Conservation (phyloP, 2,888 invertebrate species). For the Tachina lurida region DNA sequence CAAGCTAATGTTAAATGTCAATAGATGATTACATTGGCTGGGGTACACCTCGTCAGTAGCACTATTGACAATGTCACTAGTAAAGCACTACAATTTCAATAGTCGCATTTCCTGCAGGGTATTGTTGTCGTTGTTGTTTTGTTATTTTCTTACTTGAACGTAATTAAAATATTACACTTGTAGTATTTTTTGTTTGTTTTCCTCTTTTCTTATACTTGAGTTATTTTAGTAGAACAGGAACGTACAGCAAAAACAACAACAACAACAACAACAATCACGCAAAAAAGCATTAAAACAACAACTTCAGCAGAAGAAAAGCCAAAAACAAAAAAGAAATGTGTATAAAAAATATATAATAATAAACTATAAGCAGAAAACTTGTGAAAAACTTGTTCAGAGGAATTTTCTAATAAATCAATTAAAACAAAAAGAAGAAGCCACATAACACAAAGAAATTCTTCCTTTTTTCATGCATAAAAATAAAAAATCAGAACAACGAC, state of each 20-base stretch:
- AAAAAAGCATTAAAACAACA: slow-evolving; percentile 62
- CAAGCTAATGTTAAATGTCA: no score
- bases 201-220: slow-evolving; percentile 69
- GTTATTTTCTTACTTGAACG: slow-evolving; percentile 69
- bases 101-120: no score
- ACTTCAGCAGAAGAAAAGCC: slow-evolving; percentile 46
- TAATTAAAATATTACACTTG: slow-evolving; percentile 82
- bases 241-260: slow-evolving; percentile 35
- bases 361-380: slow-evolving; percentile 58
- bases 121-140: slow-evolving; percentile 52
- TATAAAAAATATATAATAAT: slow-evolving; percentile 3
- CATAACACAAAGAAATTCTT: slow-evolving; percentile 43
- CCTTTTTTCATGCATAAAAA: slow-evolving; percentile 6
- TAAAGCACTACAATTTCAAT: no score
- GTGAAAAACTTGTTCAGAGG: slow-evolving; percentile 80
- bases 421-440: slow-evolving; percentile 59
- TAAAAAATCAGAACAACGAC: slow-evolving; percentile 31
- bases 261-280: slow-evolving; percentile 31
- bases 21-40: no score
- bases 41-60: no score
- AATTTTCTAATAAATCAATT: slow-evolving; percentile 81
- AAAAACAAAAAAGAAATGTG: slow-evolving; percentile 51
- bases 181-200: slow-evolving; percentile 71
- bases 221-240: slow-evolving; percentile 70
- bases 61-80: no score